Conservation (phyloP, 2,113 vertebrate species). For the Cavia porcellus region DNA sequence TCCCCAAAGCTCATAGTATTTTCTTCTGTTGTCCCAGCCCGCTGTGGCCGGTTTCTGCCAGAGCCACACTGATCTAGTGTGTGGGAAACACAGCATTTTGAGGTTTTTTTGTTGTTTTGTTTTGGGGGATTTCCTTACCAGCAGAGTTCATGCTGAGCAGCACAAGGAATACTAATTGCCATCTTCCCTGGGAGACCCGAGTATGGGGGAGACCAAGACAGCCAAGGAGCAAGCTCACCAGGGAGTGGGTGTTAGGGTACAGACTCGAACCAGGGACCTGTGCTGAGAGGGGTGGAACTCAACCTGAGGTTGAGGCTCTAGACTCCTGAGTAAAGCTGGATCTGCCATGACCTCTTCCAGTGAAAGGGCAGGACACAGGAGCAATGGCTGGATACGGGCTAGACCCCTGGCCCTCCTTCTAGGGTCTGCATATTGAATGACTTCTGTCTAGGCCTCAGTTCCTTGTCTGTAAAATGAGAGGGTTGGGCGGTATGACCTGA, state of each 20-base stretch:
- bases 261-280: constrained; percentile 51
- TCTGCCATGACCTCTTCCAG: background rate
- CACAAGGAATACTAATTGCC: constrained; percentile 75
- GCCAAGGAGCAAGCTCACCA: background rate
- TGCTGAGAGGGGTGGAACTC: background rate
- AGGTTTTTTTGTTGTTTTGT: background rate
- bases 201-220: constrained; percentile 17
- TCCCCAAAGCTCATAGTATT: background rate
- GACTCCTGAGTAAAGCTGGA: background rate
- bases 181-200: constrained; percentile 28
- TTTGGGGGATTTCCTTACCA: background rate
- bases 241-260: background rate
- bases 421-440: background rate
- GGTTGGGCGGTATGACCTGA: background rate
- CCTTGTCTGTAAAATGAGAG: background rate
- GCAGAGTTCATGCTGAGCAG: constrained; percentile 50
- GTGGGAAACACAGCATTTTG: background rate
- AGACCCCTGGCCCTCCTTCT: background rate
- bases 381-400: background rate
- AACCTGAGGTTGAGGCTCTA: background rate
- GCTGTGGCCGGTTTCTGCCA: background rate
- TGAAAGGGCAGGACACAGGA: background rate
- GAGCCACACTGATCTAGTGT: constrained; percentile 60
- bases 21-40: background rate
- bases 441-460: background rate